Evolutionary conservation across 2,888 invertebrate species (phyloP).

Genomic region (Trisateles emortualis): DNA sequence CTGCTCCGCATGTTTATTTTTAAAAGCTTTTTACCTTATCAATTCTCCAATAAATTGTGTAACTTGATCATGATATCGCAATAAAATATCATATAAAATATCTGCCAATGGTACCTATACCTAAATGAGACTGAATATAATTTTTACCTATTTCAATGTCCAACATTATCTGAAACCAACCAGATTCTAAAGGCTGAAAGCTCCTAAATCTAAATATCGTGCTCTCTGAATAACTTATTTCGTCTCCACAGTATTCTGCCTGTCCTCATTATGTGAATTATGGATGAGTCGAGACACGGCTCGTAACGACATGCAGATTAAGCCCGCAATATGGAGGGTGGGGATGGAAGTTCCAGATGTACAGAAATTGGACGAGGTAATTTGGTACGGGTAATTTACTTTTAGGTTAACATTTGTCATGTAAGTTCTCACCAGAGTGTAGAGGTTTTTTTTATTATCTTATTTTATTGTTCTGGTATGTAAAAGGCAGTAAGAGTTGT

Average conservation of each 20-base stretch:
- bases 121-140: background rate
- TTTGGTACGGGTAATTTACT: slow-evolving; percentile 37
- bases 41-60: too few relatives aligned
- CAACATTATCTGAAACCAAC: background rate
- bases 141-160: background rate
- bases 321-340: slow-evolving; percentile 63
- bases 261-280: slow-evolving; percentile 82
- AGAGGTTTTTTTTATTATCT: slow-evolving; percentile 16
- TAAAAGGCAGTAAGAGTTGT: slow-evolving; percentile 9
- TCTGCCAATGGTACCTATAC: background rate
- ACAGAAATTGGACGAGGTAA: slow-evolving; percentile 59
- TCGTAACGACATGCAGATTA: slow-evolving; percentile 83
- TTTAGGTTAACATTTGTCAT: slow-evolving; percentile 21
- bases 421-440: slow-evolving; percentile 15
- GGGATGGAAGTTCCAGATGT: slow-evolving; percentile 31
- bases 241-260: slow-evolving; percentile 54
- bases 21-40: too few relatives aligned
- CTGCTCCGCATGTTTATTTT: too few relatives aligned
- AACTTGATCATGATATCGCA: background rate
- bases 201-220: slow-evolving; percentile 32
- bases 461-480: slow-evolving; percentile 12
- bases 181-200: slow-evolving; percentile 10
- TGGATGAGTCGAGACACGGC: slow-evolving; percentile 78
- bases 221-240: slow-evolving; percentile 46
- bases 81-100: background rate